Conservation (phyloP, 2,113 vertebrate genomes). For the Hippolais icterina region DNA sequence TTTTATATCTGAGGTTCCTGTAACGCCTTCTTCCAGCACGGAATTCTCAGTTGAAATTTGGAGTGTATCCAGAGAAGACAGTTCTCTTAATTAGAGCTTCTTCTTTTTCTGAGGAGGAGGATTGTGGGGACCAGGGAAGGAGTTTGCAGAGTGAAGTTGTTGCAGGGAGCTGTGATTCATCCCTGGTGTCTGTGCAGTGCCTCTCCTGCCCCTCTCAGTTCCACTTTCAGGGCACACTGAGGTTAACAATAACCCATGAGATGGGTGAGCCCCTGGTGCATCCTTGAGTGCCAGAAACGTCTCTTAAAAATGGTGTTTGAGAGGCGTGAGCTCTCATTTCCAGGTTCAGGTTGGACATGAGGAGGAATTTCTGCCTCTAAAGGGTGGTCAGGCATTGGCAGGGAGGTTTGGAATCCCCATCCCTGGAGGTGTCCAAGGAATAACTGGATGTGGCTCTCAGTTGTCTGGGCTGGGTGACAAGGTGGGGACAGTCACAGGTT, state of each 20-base stretch:
- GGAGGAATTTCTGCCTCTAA: not conserved
- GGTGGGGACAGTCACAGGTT: not conserved
- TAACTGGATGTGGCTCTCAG: not conserved
- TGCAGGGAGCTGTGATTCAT: not conserved
- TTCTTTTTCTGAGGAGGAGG: not conserved
- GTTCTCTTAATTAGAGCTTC: not conserved
- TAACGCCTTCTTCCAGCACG: not conserved
- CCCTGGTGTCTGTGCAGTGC: not conserved
- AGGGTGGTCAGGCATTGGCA: accelerated
- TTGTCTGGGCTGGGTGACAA: not conserved
- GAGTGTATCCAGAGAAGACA: not conserved
- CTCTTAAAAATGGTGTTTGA: not conserved
- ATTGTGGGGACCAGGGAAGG: not conserved
- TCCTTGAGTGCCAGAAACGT: not conserved
- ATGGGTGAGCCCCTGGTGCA: not conserved
- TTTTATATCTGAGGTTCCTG: not conserved
- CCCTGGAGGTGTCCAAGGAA: not conserved
- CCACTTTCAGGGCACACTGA: not conserved
- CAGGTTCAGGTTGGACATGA: not conserved
- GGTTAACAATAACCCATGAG: not conserved
- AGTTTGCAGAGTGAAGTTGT: not conserved
- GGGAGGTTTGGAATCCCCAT: not conserved
- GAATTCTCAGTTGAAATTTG: not conserved
- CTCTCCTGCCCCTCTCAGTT: not conserved
- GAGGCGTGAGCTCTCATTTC: not conserved